Conservation (phyloP, 2,113 vertebrate genomes). For the Pelecanoides urinatrix region DNA sequence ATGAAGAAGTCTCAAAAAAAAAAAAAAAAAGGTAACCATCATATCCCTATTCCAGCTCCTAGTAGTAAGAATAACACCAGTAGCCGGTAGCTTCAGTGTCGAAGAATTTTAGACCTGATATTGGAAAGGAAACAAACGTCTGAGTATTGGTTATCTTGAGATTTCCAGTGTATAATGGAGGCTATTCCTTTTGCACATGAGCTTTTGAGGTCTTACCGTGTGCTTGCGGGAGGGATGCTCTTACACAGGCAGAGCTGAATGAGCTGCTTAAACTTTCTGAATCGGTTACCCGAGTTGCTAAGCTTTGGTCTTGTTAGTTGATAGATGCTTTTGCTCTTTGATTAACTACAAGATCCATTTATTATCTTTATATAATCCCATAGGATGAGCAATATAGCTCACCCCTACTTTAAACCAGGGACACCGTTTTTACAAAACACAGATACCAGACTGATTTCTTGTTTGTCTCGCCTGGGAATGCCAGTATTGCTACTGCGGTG, state of each 20-base stretch:
- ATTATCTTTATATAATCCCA: neutral
- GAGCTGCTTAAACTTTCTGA: neutral
- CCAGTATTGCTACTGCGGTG: neutral
- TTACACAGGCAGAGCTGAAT: neutral
- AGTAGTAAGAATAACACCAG: neutral
- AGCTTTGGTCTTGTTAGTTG: neutral
- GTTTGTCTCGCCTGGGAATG: neutral
- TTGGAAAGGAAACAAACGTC: neutral
- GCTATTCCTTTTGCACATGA: neutral
- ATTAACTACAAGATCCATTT: neutral
- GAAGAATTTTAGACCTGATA: neutral
- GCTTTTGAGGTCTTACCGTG: neutral
- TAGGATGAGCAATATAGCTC: neutral
- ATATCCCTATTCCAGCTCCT: neutral
- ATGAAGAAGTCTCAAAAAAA: neutral
- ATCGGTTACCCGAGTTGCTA: neutral
- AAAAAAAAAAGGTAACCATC: neutral
- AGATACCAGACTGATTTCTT: neutral
- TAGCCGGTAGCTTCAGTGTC: neutral
- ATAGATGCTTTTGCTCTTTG: neutral
- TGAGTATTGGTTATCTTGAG: neutral
- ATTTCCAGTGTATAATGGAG: neutral
- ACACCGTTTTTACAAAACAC: accelerated
- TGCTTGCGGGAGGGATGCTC: neutral
- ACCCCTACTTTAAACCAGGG: neutral